Conservation (phyloP, 2,888 invertebrate genomes). For the Ypsolopha scabrella region DNA sequence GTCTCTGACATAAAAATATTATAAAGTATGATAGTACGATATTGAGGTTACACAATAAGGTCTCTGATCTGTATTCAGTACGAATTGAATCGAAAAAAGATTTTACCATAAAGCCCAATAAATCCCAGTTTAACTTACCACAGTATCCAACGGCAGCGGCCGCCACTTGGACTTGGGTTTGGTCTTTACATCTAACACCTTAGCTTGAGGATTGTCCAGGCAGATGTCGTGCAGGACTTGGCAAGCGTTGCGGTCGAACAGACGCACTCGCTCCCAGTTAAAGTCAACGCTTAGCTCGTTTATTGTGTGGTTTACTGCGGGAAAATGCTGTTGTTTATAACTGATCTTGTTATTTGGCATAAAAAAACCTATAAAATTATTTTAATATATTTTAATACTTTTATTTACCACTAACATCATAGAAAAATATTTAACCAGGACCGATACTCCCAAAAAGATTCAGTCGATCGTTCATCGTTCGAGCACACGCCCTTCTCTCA, state of each 20-base stretch:
- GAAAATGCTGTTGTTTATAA: too few relatives aligned
- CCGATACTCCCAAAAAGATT: too few relatives aligned
- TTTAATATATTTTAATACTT: too few relatives aligned
- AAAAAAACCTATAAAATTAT: too few relatives aligned
- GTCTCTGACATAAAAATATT: too few relatives aligned
- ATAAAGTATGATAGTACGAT: too few relatives aligned
- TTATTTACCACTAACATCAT: too few relatives aligned
- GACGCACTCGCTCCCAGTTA: slow-evolving; percentile 85
- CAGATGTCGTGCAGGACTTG: slow-evolving; percentile 86
- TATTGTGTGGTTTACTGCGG: slow-evolving; percentile 81
- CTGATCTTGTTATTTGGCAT: too few relatives aligned
- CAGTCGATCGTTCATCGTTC: background rate
- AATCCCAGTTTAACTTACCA: slow-evolving; percentile 69
- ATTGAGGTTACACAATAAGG: too few relatives aligned
- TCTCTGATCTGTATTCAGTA: too few relatives aligned
- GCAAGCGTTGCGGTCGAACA: slow-evolving; percentile 90
- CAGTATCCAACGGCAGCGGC: slow-evolving; percentile 94
- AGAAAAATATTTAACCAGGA: too few relatives aligned
- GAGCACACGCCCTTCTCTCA: too few relatives aligned
- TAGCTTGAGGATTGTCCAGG: slow-evolving; percentile 78
- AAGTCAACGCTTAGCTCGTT: slow-evolving; percentile 87
- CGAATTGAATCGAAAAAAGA: background rate
- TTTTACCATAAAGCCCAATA: background rate
- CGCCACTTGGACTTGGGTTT: slow-evolving; percentile 97
- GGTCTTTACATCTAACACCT: slow-evolving; percentile 79